Evolutionary conservation across 2,797 vertebrate species (phyloP).

Genomic region (Clamator glandarius): DNA sequence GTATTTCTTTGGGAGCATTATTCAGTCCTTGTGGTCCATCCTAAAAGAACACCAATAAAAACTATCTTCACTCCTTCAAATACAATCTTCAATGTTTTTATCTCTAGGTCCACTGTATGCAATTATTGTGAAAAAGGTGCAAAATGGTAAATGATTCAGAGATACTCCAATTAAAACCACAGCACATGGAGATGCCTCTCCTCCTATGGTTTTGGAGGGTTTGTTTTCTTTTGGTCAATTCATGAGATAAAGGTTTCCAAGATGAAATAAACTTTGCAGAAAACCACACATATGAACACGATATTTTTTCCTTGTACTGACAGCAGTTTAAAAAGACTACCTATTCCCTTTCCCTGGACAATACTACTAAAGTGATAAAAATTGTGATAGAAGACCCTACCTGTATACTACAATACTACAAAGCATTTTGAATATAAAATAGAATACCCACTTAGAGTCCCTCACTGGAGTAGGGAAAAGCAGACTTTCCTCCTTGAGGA

Average conservation of each 20-base stretch:
- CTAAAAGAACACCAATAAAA: constrained; percentile 69
- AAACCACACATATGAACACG: neutral
- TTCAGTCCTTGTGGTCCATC: constrained; percentile 61
- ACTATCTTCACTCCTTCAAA: constrained; percentile 61
- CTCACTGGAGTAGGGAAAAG: neutral
- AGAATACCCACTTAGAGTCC: neutral
- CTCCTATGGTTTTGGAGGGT: neutral
- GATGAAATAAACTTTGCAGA: neutral
- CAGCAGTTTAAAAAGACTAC: neutral
- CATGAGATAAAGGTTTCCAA: neutral
- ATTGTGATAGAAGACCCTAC: neutral
- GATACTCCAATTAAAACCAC: constrained; percentile 33
- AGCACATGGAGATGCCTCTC: neutral
- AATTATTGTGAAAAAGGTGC: neutral
- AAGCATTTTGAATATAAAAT: neutral
- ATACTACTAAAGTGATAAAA: neutral
- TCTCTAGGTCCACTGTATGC: constrained; percentile 46
- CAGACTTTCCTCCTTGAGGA: neutral
- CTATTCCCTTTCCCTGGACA: neutral
- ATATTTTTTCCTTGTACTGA: neutral
- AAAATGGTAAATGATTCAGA: neutral
- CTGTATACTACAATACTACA: neutral
- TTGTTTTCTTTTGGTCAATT: neutral
- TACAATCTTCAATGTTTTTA: constrained; percentile 48
- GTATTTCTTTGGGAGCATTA: constrained; percentile 63